Conservation (phyloP, 2,113 vertebrate species). For the Microtus richardsoni region DNA sequence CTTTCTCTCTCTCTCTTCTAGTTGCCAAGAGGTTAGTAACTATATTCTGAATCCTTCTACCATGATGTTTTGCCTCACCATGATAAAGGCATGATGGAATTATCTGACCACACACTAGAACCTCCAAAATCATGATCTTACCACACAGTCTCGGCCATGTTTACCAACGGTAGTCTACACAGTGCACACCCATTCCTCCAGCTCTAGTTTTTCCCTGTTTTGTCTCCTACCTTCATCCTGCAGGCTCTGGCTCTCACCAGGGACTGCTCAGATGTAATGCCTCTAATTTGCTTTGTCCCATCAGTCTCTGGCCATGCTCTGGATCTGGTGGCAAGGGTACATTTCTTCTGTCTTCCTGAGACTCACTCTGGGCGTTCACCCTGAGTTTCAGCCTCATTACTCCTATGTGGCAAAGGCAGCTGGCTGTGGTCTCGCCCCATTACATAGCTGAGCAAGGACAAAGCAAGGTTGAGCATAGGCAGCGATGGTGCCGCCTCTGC, state of each 20-base stretch:
- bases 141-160: background rate
- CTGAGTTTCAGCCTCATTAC: slow-evolving; percentile 55
- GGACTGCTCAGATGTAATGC: background rate
- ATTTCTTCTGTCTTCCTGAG: background rate
- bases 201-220: background rate
- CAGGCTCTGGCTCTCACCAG: background rate
- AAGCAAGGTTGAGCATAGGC: background rate
- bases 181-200: rapidly evolving
- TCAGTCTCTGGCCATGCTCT: background rate
- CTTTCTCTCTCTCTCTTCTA: background rate
- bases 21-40: background rate
- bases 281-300: background rate
- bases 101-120: background rate
- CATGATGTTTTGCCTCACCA: background rate
- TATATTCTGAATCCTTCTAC: background rate
- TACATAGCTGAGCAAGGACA: background rate
- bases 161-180: background rate
- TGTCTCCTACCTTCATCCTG: background rate
- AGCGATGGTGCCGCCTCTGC: background rate
- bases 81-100: background rate
- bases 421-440: background rate
- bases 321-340: background rate
- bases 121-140: background rate
- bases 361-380: background rate
- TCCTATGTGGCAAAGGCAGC: background rate